These are phyloP conservation scores for Spea multiplicata DNA, from an alignment of 2,113 vertebrate species.

Conservation along the genomic window DNA sequence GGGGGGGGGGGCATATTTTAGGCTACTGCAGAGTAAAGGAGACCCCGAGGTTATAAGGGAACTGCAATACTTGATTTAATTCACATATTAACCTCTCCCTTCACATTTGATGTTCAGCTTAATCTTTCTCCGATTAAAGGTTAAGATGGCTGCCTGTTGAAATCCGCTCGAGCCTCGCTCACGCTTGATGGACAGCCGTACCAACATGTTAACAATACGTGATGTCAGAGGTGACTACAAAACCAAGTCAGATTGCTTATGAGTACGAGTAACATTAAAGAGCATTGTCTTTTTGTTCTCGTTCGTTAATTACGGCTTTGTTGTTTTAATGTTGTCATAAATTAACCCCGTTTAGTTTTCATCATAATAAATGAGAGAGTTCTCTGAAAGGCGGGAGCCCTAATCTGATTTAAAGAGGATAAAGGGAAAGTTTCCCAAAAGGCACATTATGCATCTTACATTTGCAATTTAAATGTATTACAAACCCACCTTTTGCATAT, in stretches of 20 bases:
- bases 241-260: neutral
- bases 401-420: too few relatives aligned
- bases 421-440: too few relatives aligned
- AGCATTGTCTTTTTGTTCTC: neutral
- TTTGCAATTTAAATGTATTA: too few relatives aligned
- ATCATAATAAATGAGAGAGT: too few relatives aligned
- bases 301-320: neutral
- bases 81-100: neutral
- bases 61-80: too few relatives aligned
- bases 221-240: conserved; percentile 30
- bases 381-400: too few relatives aligned
- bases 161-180: neutral
- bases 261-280: conserved; percentile 10
- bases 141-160: neutral
- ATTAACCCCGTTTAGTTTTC: too few relatives aligned
- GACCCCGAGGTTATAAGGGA: too few relatives aligned
- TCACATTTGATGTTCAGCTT: neutral
- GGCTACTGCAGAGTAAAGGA: too few relatives aligned
- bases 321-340: neutral
- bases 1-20: too few relatives aligned
- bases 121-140: neutral
- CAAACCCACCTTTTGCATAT: too few relatives aligned
- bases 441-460: too few relatives aligned
- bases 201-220: conserved; percentile 1
- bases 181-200: neutral